These are phyloP conservation scores for Patiria miniata DNA, from an alignment of 35 echinoderm and acorn worm genomes.

Conservation along the genomic window DNA sequence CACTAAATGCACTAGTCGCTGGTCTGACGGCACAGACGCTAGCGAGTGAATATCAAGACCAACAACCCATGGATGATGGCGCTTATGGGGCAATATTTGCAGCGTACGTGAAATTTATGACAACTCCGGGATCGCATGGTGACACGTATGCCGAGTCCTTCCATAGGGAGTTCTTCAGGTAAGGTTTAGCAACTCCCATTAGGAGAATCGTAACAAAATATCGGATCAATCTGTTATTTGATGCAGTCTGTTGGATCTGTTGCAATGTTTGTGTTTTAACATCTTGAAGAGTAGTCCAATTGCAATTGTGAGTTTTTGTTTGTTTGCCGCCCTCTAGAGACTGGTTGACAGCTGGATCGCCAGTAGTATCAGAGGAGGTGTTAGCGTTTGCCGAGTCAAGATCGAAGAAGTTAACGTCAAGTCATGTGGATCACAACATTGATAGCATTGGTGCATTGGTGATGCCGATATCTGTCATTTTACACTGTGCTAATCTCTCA, in stretches of 20 bases:
- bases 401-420: neutral
- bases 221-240: no score
- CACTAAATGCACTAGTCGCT: slow-evolving; percentile 39
- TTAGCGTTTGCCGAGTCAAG: slow-evolving; percentile 50
- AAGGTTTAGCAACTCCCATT: no score
- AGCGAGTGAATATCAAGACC: neutral
- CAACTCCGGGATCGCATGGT: slow-evolving; percentile 59
- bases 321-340: slow-evolving; percentile 3
- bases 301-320: no score
- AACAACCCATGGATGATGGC: neutral
- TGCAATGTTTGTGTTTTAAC: no score
- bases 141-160: slow-evolving; percentile 63
- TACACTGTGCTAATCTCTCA: slow-evolving; percentile 14
- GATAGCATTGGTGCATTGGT: slow-evolving; percentile 66
- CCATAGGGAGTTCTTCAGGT: slow-evolving; percentile 72
- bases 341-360: slow-evolving; percentile 35
- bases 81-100: slow-evolving; percentile 34
- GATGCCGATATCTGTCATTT: slow-evolving; percentile 39
- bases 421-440: slow-evolving; percentile 71
- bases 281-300: no score
- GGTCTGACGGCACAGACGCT: slow-evolving; percentile 10
- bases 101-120: slow-evolving; percentile 73
- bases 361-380: slow-evolving; percentile 23
- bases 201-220: no score
- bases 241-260: no score